Percentiles rank a stretch among this genome's conserved stretches.
phyloP scores from a whole-genome alignment of 2,113 vertebrate species.

The Baryphthengus martii region DNA sequence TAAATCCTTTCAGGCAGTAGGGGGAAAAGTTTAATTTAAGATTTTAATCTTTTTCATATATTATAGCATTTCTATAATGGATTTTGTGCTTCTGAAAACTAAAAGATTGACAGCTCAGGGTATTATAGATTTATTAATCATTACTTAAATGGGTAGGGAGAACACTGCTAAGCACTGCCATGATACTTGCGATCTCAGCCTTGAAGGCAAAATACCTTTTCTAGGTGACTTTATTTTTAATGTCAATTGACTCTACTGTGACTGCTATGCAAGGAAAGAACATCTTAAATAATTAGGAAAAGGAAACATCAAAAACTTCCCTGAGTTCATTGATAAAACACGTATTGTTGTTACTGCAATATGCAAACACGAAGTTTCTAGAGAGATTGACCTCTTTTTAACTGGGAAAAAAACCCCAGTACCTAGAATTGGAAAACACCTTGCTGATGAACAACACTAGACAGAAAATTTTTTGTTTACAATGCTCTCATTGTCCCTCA shows the following conservation, averaged over 20 bases:
- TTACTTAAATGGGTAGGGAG: slow-evolving; percentile 64
- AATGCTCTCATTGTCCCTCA: not conserved
- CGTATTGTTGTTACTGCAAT: not conserved
- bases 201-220: slow-evolving; percentile 30
- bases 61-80: slow-evolving; percentile 74
- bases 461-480: not conserved
- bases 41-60: slow-evolving; percentile 78
- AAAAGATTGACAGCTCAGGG: slow-evolving; percentile 72
- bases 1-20: slow-evolving; percentile 73
- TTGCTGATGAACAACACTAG: not conserved
- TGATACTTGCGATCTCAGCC: not conserved
- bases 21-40: slow-evolving; percentile 73
- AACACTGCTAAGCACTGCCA: not conserved
- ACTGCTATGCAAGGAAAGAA: not conserved
- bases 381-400: not conserved
- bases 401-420: not conserved
- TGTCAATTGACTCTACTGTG: not conserved
- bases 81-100: slow-evolving; percentile 73
- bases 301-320: not conserved
- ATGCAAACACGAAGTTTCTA: not conserved
- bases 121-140: slow-evolving; percentile 75
- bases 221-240: slow-evolving; percentile 45
- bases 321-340: not conserved
- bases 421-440: not conserved
- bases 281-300: slow-evolving; percentile 18